A percentile compares a stretch with the other conserved stretches of the same genome.
These are phyloP conservation scores for Neodiprion fabricii DNA, from an alignment of 1,140 invertebrate genomes.

Conservation along the genomic window DNA sequence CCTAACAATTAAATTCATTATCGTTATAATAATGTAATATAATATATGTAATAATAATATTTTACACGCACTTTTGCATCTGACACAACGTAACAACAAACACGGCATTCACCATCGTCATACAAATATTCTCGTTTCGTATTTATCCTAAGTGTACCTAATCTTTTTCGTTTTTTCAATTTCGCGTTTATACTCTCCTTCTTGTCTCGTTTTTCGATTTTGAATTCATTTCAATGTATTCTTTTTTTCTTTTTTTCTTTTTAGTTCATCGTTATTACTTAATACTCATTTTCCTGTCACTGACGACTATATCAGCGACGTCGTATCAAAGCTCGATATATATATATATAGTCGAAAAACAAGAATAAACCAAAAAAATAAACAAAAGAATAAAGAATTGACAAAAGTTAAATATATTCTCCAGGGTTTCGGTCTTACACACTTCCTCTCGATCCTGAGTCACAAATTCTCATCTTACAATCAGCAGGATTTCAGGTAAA, in stretches of 20 bases:
- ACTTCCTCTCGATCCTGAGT: no score
- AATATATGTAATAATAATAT: constrained; percentile 47
- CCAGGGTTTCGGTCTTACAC: no score
- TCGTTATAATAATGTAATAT: constrained; percentile 31
- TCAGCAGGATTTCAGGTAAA: no score
- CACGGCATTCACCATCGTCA: constrained; percentile 1
- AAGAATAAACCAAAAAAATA: no score
- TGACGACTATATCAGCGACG: no score
- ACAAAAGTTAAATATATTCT: no score
- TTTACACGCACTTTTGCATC: constrained; percentile 53
- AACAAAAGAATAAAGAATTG: no score
- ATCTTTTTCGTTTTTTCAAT: background rate
- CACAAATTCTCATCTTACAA: no score
- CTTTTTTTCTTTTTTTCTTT: background rate
- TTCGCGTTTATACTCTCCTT: background rate
- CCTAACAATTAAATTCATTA: constrained; percentile 47
- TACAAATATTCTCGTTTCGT: constrained; percentile 3
- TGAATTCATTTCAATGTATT: background rate
- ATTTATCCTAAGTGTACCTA: background rate
- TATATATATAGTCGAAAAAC: no score
- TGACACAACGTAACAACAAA: constrained; percentile 5
- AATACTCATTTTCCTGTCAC: no score
- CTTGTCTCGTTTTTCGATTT: background rate
- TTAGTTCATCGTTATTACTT: background rate
- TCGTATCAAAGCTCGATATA: no score